phyloP scores from a whole-genome alignment of 2,113 vertebrate species.

The Xerus inauris region DNA sequence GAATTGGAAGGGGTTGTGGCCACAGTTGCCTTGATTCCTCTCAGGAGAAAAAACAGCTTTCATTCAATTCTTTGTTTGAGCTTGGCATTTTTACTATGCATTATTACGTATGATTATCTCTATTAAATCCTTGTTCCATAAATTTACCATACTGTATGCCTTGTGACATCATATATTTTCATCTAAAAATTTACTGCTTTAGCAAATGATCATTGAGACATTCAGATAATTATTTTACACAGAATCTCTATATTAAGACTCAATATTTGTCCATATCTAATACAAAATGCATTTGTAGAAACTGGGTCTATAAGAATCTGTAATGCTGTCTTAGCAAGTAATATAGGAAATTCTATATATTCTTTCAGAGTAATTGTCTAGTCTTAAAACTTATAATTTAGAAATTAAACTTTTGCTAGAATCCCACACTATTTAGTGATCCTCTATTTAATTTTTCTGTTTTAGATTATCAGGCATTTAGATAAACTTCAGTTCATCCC shows the following conservation, averaged over 20 bases:
- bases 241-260: not conserved
- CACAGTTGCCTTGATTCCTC: no score
- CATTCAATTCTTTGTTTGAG: no score
- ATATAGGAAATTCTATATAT: not conserved
- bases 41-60: no score
- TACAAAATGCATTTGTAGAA: not conserved
- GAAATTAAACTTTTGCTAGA: constrained; percentile 4
- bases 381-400: constrained; percentile 5
- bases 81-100: not conserved
- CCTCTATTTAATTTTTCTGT: constrained; percentile 56
- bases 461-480: not conserved
- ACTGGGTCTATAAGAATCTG: not conserved
- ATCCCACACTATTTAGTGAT: not conserved
- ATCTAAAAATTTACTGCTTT: not conserved
- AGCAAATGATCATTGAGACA: not conserved
- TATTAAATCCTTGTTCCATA: not conserved
- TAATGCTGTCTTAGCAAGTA: not conserved
- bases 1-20: not conserved
- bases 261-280: not conserved
- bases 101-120: not conserved
- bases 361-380: not conserved
- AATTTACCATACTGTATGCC: not conserved
- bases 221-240: constrained; percentile 3
- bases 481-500: not conserved
- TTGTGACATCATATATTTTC: not conserved